Evolutionary conservation across 2,113 vertebrate genomes (phyloP).

Genomic region (Peromyscus californicus): DNA sequence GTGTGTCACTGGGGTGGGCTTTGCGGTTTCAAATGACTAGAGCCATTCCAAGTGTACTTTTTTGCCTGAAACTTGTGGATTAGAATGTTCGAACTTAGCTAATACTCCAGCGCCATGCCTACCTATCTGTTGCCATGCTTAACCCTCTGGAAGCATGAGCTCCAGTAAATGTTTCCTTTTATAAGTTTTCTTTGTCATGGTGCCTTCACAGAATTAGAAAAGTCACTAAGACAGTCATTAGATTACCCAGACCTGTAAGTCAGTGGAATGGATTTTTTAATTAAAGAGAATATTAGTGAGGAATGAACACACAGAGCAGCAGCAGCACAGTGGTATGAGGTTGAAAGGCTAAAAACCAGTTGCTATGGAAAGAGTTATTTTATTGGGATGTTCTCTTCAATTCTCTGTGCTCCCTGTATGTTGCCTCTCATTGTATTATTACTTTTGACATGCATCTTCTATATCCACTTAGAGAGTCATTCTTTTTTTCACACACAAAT

Average conservation of each 20-base stretch:
- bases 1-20: background rate
- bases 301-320: background rate
- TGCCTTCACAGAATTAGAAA: background rate
- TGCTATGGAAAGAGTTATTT: conserved; percentile 46
- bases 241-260: conserved; percentile 23
- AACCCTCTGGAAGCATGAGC: background rate
- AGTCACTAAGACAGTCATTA: background rate
- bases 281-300: conserved; percentile 17
- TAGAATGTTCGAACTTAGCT: background rate
- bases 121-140: background rate
- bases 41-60: background rate
- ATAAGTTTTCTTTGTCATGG: background rate
- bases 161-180: background rate
- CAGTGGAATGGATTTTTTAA: background rate
- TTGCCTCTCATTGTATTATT: conserved; percentile 46
- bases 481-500: conserved; percentile 46
- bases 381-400: background rate
- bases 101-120: background rate
- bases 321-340: background rate
- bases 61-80: background rate
- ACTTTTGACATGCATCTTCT: background rate
- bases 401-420: background rate
- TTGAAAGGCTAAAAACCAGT: background rate
- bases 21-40: background rate
- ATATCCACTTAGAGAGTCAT: background rate